Evolutionary conservation across 64 coral and sea anemone genomes (phyloP), one percentile per base, ranked within the genome.

Genomic region (Catalaphyllia jardinei): DNA sequence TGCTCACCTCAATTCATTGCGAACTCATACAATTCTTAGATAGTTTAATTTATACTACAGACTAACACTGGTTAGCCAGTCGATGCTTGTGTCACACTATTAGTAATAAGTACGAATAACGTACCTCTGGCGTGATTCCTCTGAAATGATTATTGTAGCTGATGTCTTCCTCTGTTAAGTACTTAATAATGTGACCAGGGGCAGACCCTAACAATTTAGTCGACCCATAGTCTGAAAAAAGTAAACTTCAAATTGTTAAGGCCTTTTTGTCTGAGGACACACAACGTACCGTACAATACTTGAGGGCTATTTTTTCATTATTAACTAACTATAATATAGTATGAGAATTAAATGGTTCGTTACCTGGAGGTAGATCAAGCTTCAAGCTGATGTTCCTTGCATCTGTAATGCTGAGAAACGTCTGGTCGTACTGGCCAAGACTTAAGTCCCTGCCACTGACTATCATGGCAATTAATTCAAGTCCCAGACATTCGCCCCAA

Each of bases 401-500:
- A 74, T 76, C 25, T 77, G 79, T 89, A 5, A 51, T 2, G 20
- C 19, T 67, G 63, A 93, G 74, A 52, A 93, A 84, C 0, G 77
- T 74, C 11, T 89, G 9, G 52, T 93, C 87, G 54, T 93, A 93
- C 22, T 89, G 87, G 18, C 92, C 92, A 69, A 60, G 35, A 57
- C 71, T 93, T 22, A 83, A 27, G 18, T 88, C 64, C 77, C 86
- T 84, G 7, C 74, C 78, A 30, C 72, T 71, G 13, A 76, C 80
- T 38, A 96, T 12, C 8, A 96, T 22, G 50, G 78, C 29, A 9
- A 96, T 35, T 9, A 92, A 46, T 51, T 96, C 94, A 52, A 96
- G 28, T 27, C 94, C 94, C 1, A 95, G 71, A 74, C 94, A 95
- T 49, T 95, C 94, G 5, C 67, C 94, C 94, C 94, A 95, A 39